Evolutionary conservation across 2,113 vertebrate genomes (phyloP), one percentile per base, ranked within the genome.

Genomic region (Sigmodon hispidus): DNA sequence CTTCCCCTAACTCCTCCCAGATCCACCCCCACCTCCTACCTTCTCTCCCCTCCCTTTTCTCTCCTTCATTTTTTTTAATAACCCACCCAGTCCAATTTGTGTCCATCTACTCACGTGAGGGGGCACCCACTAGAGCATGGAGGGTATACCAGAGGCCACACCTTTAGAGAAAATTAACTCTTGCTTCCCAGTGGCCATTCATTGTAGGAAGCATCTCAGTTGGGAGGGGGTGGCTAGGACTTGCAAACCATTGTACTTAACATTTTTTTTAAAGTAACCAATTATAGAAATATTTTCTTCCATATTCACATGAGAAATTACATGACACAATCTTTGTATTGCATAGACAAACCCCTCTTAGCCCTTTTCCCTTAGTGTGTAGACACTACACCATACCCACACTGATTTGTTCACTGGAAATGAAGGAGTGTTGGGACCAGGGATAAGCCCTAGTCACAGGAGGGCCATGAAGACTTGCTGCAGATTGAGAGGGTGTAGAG

Each of bases 251-350:
- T 22, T 36, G 16, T 19, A 50, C 9, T 8, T 79, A 52, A 52
- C 34, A 5, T 11, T 80, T n/a, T 57, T 67, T 89, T 87, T 94
- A 90, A 40, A 94, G 48, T 36, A 89, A 45, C 8, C 45, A 52
- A 34, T 95, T 90, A 91, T 19, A 93, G n/a, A 91, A 89, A 45
- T 75, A 91, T n/a, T 77, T 45, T 91, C 12, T 88, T 89, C 76
- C 88, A 80, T 26, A 6, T 80, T 63, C 22, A 36, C 36, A 48
- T 77, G 50, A 40, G 57, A 84, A 95, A 19, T 67, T 61, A 65
- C 7, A 50, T 11, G 93, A 84, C 45, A 93, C 34, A 91, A 90
- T 87, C 45, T 72, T 61, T 21, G 57, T 80, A 50, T 88, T 40
- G 57, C 12, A 79, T 50, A 79, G 24, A 76, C 73, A 48, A 43